These are phyloP conservation scores for Ophiothrix spiculata DNA, from an alignment of 35 echinoderm and acorn worm species.

Conservation along the genomic window DNA sequence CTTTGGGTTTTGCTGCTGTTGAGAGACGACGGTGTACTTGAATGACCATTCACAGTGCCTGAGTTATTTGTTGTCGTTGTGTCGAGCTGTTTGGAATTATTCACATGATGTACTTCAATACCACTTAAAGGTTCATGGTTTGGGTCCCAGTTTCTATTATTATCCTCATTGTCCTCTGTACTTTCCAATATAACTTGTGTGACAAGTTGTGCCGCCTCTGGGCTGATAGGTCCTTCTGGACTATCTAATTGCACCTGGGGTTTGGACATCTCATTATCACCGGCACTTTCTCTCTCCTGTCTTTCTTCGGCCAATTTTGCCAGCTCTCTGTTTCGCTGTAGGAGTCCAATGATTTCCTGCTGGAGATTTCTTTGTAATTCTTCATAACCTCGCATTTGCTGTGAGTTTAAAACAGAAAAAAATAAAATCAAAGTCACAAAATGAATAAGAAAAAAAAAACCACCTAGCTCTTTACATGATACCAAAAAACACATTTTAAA, in stretches of 20 bases:
- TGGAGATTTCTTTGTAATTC: constrained; percentile 63
- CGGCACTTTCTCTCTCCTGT: not conserved
- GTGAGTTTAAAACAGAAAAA: too few relatives aligned
- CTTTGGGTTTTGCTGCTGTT: constrained; percentile 16
- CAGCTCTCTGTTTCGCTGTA: constrained; percentile 55
- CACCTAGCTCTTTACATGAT: too few relatives aligned
- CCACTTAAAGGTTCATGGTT: constrained; percentile 6
- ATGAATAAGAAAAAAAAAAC: too few relatives aligned
- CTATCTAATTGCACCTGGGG: constrained; percentile 11
- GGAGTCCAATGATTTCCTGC: constrained; percentile 46
- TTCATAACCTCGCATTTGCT: constrained; percentile 58
- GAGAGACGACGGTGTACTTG: not conserved
- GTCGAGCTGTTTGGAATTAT: not conserved
- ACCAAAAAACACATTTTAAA: too few relatives aligned
- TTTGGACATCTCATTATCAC: not conserved
- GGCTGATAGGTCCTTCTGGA: not conserved
- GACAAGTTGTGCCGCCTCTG: not conserved
- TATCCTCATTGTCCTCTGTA: not conserved
- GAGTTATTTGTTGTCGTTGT: not conserved
- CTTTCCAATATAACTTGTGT: not conserved
- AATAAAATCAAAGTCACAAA: too few relatives aligned
- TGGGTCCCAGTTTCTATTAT: not conserved
- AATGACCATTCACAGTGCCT: constrained; percentile 6
- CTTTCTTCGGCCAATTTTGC: not conserved
- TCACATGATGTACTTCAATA: constrained; percentile 8